Percentiles rank a stretch among this genome's conserved stretches.
These are phyloP conservation scores for Anoplophora glabripennis DNA, from an alignment of 1,140 invertebrate genomes.

Conservation along the genomic window DNA sequence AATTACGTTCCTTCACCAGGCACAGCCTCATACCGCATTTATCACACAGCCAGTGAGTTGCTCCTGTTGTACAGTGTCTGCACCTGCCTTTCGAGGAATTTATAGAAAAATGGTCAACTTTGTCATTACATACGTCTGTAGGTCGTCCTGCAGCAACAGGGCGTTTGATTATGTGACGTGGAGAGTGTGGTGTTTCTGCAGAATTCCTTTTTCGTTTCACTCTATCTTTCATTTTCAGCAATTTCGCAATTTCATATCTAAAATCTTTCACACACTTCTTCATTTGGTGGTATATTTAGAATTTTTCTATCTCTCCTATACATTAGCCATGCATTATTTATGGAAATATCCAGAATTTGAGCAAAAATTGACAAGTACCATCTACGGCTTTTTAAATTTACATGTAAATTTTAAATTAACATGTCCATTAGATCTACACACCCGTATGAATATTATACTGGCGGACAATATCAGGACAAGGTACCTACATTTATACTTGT, in stretches of 20 bases:
- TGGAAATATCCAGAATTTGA: neutral
- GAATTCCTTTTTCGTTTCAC: too few species aligned
- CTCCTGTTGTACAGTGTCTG: neutral
- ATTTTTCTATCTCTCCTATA: neutral
- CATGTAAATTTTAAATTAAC: too few species aligned
- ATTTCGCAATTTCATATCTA: neutral
- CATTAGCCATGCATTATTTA: slow-evolving; percentile 7
- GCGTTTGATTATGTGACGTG: too few species aligned
- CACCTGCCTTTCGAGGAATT: neutral
- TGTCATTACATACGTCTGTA: slow-evolving; percentile 1
- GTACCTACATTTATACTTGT: too few species aligned
- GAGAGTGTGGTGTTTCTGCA: too few species aligned
- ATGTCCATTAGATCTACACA: too few species aligned
- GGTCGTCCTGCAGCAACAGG: neutral
- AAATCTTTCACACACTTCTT: neutral
- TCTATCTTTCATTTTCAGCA: neutral
- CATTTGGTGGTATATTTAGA: neutral
- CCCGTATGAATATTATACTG: too few species aligned
- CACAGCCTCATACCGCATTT: neutral
- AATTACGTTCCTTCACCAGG: too few species aligned
- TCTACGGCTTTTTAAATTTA: too few species aligned
- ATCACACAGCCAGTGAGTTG: neutral
- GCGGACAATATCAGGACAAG: too few species aligned
- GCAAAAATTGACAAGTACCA: neutral
- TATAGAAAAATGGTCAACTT: neutral